Percentiles rank a stretch among this genome's conserved stretches.
These are phyloP conservation scores for Calliopum simillimum DNA, from an alignment of 2,888 invertebrate species.

Conservation along the genomic window DNA sequence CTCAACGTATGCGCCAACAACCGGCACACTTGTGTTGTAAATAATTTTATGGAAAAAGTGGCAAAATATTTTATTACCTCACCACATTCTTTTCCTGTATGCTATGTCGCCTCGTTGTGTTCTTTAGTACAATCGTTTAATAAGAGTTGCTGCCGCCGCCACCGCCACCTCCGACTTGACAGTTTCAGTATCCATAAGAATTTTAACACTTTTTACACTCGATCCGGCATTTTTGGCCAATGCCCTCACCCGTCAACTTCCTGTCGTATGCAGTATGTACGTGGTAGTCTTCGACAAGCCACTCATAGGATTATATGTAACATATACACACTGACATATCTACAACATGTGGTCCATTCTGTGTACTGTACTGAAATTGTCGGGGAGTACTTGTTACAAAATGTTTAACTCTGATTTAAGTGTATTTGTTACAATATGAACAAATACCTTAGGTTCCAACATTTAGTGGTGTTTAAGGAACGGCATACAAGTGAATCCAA, in stretches of 20 bases:
- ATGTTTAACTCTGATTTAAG: no score
- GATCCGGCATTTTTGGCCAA: not conserved
- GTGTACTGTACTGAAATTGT: no score
- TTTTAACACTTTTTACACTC: not conserved
- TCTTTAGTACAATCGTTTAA: constrained; percentile 14
- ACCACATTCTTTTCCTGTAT: not conserved
- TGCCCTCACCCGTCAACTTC: no score
- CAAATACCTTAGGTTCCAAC: no score
- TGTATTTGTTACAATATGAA: no score
- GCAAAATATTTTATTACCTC: constrained; percentile 7
- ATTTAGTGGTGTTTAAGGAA: no score
- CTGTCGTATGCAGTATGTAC: not conserved
- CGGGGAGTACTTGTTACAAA: no score
- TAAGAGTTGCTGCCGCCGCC: not conserved
- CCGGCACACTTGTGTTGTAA: not conserved
- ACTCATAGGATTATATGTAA: no score
- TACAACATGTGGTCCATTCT: no score
- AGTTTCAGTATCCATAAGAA: not conserved
- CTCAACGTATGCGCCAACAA: no score
- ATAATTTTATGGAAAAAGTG: not conserved
- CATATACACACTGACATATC: no score
- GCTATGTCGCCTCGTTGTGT: not conserved
- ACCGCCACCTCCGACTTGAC: constrained; percentile 13
- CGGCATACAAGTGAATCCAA: no score
- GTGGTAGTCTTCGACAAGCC: not conserved